Conservation (phyloP, 2,797 vertebrate species). For the Rhynchotus rufescens region DNA sequence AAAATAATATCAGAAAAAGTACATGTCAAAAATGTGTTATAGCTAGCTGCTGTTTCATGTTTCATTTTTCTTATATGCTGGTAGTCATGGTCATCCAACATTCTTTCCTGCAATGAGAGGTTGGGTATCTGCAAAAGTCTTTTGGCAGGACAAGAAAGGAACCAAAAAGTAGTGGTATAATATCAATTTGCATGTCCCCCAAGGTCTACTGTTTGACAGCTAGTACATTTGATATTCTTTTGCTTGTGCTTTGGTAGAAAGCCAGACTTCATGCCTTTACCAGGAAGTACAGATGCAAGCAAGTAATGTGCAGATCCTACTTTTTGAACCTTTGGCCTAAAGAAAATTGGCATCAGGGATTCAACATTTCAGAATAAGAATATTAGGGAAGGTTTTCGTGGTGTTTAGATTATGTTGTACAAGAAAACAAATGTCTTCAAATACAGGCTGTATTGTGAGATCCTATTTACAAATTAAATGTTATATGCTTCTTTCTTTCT, state of each 20-base stretch:
- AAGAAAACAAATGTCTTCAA: not conserved
- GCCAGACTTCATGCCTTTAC: not conserved
- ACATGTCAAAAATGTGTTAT: not conserved
- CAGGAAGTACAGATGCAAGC: not conserved
- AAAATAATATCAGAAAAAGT: not conserved
- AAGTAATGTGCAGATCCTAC: not conserved
- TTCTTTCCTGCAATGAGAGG: not conserved
- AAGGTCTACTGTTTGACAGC: not conserved
- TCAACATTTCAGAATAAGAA: not conserved
- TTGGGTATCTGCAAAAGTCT: not conserved
- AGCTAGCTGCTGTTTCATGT: not conserved
- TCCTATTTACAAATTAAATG: slow-evolving; percentile 44
- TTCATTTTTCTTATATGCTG: not conserved
- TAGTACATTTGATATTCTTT: not conserved
- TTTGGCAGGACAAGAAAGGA: not conserved
- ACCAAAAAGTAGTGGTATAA: not conserved
- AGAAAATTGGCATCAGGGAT: not conserved
- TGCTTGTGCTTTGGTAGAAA: not conserved
- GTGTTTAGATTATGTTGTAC: not conserved
- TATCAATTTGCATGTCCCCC: not conserved
- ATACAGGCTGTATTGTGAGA: not conserved
- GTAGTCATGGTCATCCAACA: not conserved
- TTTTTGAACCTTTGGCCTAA: not conserved
- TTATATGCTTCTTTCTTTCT: slow-evolving; percentile 33
- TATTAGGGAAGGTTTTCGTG: not conserved